These are phyloP conservation scores for Perca flavescens DNA, from an alignment of 2,113 vertebrate genomes.

Conservation along the genomic window DNA sequence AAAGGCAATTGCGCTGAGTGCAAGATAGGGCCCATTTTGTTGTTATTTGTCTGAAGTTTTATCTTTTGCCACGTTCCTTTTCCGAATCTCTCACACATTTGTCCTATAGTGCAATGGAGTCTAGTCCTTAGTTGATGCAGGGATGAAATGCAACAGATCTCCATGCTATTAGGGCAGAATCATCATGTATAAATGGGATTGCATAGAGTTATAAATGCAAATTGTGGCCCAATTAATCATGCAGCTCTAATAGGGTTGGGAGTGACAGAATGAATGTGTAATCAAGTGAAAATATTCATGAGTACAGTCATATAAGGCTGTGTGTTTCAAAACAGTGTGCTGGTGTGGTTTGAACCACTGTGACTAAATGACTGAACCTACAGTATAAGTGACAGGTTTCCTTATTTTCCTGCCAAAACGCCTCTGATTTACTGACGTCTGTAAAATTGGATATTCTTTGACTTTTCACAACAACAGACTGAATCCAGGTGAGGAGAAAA, in stretches of 20 bases:
- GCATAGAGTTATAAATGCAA: background rate
- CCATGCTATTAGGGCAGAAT: background rate
- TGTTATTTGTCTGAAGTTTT: background rate
- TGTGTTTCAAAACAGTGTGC: background rate
- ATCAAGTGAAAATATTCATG: background rate
- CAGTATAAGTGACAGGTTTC: slow-evolving; percentile 19
- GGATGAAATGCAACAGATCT: background rate
- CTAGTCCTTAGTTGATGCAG: background rate
- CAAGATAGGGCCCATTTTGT: background rate
- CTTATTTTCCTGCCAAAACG: slow-evolving; percentile 33
- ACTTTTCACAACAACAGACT: slow-evolving; percentile 13
- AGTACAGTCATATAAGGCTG: background rate
- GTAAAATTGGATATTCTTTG: slow-evolving; percentile 13
- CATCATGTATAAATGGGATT: background rate
- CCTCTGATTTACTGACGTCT: slow-evolving; percentile 7
- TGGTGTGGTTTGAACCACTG: slow-evolving; percentile 12
- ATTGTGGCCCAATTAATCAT: background rate
- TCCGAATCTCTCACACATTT: background rate
- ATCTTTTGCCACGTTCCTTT: background rate
- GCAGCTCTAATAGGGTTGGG: background rate
- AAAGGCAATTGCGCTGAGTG: no score
- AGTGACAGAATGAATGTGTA: background rate
- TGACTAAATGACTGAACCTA: slow-evolving; percentile 12
- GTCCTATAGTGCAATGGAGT: background rate
- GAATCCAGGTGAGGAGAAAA: slow-evolving; percentile 36